Evolutionary conservation across 2,113 vertebrate species (phyloP), one percentile per base, ranked within the genome.

Genomic region (Amphilophus citrinellus): DNA sequence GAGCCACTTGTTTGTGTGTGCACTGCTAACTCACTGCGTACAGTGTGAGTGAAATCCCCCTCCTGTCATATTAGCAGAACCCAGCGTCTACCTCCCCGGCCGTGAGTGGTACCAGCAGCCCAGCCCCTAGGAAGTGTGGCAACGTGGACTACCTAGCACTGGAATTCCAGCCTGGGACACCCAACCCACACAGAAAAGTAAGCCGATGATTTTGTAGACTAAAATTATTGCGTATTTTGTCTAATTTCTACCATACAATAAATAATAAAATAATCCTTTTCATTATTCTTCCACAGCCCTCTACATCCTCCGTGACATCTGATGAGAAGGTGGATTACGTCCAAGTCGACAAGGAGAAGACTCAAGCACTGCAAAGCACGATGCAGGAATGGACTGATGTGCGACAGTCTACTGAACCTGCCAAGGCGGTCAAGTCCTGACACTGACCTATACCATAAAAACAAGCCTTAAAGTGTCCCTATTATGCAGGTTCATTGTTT

Each of bases 381-480:
- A 99, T 99, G 98, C 98, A 98, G 95, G 98, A 99, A 95, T 99
- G 98, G 98, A 99, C 98, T 1, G 98, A 99, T 0, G 98, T 98
- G 84, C 96, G 98, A 61, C 98, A 99, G 96, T 98, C 98, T 79
- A 96, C 97, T 0, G 98, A 99, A 86, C 96, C 98, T 1, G 24
- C 96, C 85, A 99, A 99, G 92, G 96, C 94, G 3, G 91, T 95
- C 39, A 99, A 99, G 87, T 97, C 96, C 88, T 97, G 96, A 97
- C 95, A 94, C 79, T 91, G 84, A 87, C 76, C 57, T 35, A 56
- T 47, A 14, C 44, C 50, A 30, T 8, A 61, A 68, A 86, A 62
- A 77, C 7, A 32, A 61, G 61, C 61, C 59, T 20, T 32, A 68
- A 79, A 83, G 66, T 73, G 66, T 53, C 66, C 66, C 66, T 73